phyloP scores from a whole-genome alignment of 2,113 vertebrate genomes.

The Tachysurus vachellii region DNA sequence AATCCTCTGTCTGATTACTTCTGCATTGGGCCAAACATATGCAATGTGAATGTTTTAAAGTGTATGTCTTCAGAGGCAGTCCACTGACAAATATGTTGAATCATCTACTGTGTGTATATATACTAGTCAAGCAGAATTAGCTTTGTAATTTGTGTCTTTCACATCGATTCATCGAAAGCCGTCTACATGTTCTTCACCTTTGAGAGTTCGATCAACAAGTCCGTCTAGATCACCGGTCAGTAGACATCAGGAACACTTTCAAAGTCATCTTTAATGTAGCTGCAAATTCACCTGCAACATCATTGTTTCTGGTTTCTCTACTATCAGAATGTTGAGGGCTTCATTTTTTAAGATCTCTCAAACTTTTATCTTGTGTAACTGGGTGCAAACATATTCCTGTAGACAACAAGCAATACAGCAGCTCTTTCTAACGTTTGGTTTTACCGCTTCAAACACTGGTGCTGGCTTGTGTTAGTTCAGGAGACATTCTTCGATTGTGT shows the following conservation, averaged over 20 bases:
- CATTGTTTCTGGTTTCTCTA: background rate
- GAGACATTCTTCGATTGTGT: conserved; percentile 3
- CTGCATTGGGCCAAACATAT: background rate
- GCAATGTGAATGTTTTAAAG: conserved; percentile 16
- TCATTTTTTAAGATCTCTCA: conserved; percentile 27
- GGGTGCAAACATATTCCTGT: background rate
- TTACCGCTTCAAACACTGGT: conserved; percentile 40
- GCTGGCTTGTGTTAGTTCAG: conserved; percentile 30
- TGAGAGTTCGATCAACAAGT: background rate
- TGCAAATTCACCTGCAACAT: background rate
- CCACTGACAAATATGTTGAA: conserved; percentile 8
- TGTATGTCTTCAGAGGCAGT: conserved; percentile 7
- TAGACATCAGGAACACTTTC: background rate
- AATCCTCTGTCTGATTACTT: background rate
- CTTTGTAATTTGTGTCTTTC: background rate
- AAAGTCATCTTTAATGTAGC: conserved; percentile 25
- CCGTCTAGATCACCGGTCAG: background rate
- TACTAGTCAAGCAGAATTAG: conserved; percentile 15
- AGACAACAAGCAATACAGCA: conserved; percentile 22
- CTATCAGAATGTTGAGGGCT: conserved; percentile 26
- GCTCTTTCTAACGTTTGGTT: conserved; percentile 14
- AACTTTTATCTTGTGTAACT: conserved; percentile 22
- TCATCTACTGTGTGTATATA: conserved; percentile 22
- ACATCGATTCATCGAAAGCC: background rate
- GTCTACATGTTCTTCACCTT: background rate